phyloP scores from a whole-genome alignment of 2,888 invertebrate species.

The Mythimna albipuncta region DNA sequence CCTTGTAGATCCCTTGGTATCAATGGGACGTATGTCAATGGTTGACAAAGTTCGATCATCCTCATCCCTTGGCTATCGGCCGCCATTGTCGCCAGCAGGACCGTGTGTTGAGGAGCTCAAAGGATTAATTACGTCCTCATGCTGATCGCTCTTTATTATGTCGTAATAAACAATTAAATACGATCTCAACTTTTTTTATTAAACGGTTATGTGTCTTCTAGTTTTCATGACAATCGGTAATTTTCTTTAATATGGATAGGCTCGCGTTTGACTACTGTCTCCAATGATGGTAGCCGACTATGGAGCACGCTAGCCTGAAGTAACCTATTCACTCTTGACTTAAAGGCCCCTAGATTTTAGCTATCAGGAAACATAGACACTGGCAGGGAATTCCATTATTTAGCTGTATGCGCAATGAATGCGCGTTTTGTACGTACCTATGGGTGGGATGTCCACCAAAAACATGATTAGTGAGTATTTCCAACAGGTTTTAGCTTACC shows the following conservation, averaged over 20 bases:
- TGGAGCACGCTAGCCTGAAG: too few species aligned
- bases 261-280: too few species aligned
- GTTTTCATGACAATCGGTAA: background rate
- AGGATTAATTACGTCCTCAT: conserved; percentile 57
- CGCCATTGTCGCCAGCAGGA: conserved; percentile 21
- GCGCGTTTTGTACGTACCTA: too few species aligned
- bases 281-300: too few species aligned
- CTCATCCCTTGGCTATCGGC: conserved; percentile 24
- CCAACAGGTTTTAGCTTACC: conserved; percentile 45
- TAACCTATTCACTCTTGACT: too few species aligned
- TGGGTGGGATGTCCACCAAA: too few species aligned
- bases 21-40: conserved; percentile 57
- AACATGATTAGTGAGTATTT: too few species aligned
- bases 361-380: too few species aligned
- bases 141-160: conserved; percentile 41
- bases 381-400: too few species aligned
- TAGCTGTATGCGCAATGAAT: too few species aligned
- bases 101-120: conserved; percentile 37
- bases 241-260: too few species aligned
- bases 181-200: conserved; percentile 2
- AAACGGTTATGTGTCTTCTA: background rate
- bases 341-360: too few species aligned
- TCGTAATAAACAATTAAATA: conserved; percentile 31
- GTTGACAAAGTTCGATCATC: conserved; percentile 49
- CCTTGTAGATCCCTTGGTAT: conserved; percentile 33